phyloP scores from a whole-genome alignment of 92 coral and sea anemone species.

The Micromussa lordhowensis region DNA sequence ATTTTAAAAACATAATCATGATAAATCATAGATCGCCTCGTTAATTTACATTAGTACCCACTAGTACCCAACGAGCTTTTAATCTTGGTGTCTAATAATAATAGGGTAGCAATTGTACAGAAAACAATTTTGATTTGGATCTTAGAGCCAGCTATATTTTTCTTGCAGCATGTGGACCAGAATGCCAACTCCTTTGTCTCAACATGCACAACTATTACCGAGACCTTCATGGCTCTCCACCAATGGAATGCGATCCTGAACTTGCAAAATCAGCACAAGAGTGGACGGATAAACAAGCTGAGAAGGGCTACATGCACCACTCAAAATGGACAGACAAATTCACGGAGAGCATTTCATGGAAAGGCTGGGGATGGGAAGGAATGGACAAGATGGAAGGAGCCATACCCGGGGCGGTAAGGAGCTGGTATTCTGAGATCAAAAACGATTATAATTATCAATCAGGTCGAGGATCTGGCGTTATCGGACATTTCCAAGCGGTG shows the following conservation, averaged over 20 bases:
- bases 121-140: not conserved
- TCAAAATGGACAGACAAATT: slow-evolving; percentile 73
- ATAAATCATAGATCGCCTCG: not conserved
- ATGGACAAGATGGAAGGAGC: slow-evolving; percentile 77
- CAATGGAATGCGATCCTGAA: slow-evolving; percentile 79
- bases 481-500: slow-evolving; percentile 82
- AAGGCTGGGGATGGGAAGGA: slow-evolving; percentile 84
- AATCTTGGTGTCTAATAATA: too few species aligned
- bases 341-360: slow-evolving; percentile 88
- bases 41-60: too few species aligned
- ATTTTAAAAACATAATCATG: too few species aligned
- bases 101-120: too few species aligned
- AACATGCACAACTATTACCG: slow-evolving; percentile 83
- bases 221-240: slow-evolving; percentile 76
- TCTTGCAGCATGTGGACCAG: slow-evolving; percentile 72
- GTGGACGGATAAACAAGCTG: slow-evolving; percentile 79
- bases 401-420: slow-evolving; percentile 74
- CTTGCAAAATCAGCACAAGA: slow-evolving; percentile 85
- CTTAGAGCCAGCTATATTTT: not conserved
- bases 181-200: slow-evolving; percentile 80
- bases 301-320: slow-evolving; percentile 62
- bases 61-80: too few species aligned
- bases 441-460: slow-evolving; percentile 71
- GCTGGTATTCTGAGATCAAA: slow-evolving; percentile 90
- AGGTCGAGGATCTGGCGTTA: slow-evolving; percentile 66